Base-by-base conservation (phyloP, 2,113 vertebrate species). In the Sander lucioperca region DNA sequence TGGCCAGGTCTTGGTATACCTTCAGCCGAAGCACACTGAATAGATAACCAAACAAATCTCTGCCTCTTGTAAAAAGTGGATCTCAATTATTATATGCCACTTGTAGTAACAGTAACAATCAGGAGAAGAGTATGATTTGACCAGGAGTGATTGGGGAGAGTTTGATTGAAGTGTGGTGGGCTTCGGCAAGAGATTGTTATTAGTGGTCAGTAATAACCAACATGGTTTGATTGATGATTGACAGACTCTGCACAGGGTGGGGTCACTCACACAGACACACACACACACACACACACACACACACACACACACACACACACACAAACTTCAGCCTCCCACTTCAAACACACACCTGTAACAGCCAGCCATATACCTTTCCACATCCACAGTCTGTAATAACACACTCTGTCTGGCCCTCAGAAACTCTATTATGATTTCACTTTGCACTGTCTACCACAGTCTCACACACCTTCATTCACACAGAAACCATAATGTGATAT, bases 401-500 rank as follows among this genome's bases (percentile, higher is more conserved):
- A 90, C 80, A 79, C 88, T 83, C 58, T 21, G 84, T 87, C 90
- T 89, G 81, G 76, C 77, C 85, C 83, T 91, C 81, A 83, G 79
- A 86, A 85, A 91, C 75, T 89, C 86, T 84, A 93, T 93, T 93
- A 93, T 89, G 90, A 91, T 91, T 89, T 86, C 77, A 90, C 86
- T 85, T 86, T 85, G 84, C 82, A 72, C 77, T 70, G 86, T 89
- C 90, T 71, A 58, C 83, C 73, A 1, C 68, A 45, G 80, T 62
- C 85, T 81, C 85, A 71, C 74, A 77, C 84, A 54, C 77, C 83
- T 88, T 43, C 9, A 11, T 43, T 43, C 89, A 53, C 75, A 70
- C 53, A 59, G 47, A 80, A 77, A 71, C 86, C 64, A 81, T 89
- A 90, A 91, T 87, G 84, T 67, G 77, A 91, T 87, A 73, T 86